Evolutionary conservation across 2,113 vertebrate genomes (phyloP), one percentile per base, ranked within the genome.

Genomic region (Bubalus kerabau): DNA sequence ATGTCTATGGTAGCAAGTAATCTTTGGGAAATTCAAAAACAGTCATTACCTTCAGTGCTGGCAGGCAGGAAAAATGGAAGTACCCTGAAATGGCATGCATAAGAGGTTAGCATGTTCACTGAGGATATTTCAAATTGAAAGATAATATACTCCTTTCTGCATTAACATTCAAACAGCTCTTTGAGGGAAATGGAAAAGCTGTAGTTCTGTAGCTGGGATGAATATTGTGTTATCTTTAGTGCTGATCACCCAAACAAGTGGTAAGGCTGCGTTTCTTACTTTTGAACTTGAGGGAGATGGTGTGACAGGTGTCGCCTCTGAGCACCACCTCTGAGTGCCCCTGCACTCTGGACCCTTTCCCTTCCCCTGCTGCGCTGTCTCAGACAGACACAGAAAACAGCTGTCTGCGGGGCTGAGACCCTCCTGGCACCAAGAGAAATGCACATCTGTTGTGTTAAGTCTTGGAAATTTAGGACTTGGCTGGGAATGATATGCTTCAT

Each of bases 21-120:
- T 94, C 81, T 92, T 93, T 92, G 80, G 46, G 21, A 94, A 97
- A 93, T 67, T 95, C 48, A 48, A 95, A 97, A 94, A 32, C 60
- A 92, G 71, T 87, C 81, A 97, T 83, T 92, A 62, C 19, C 24
- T 46, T 92, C 54, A 60, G 32, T 71, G 2, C 43, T 88, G 64
- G 59, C 64, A 86, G 59, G 10, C 28, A 85, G 80, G 56, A 82
- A 62, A 86, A 90, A 81, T 85, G 26, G n/a, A 89, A 84, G 12
- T 5, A 4, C 6, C 54, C 6, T 56, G 59, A 78, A 78, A 50
- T 76, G 87, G 36, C 8, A 4, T n/a, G 60, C 46, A 48, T 40
- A 83, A 91, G 16, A 94, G 71, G 93, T 86, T 46, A 36, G 46
- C 12, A 36, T 74, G 28, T 36, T 97, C 92, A 60, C 21, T 86